Conservation (phyloP, 1,140 invertebrate genomes). For the Bombus affinis region DNA sequence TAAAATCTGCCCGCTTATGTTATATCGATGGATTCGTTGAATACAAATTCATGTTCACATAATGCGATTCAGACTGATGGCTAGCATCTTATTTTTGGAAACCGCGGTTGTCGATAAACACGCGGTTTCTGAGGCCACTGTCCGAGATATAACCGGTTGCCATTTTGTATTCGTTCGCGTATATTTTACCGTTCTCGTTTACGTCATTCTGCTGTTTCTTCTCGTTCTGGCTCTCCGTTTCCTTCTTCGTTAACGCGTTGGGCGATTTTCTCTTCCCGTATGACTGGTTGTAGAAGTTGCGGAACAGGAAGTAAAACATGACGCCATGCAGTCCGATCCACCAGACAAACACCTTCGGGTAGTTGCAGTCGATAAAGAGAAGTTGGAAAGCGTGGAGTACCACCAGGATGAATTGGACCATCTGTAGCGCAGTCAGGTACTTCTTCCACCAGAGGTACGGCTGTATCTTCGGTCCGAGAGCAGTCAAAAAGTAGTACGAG, state of each 20-base stretch:
- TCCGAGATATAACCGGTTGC: conserved; percentile 79
- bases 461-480: conserved; percentile 92
- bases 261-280: conserved; percentile 81
- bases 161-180: conserved; percentile 79
- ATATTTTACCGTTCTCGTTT: conserved; percentile 60
- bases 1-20: neutral
- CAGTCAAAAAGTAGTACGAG: conserved; percentile 93
- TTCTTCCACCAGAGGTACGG: conserved; percentile 98
- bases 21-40: neutral
- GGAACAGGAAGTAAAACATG: conserved; percentile 91
- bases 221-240: neutral
- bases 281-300: conserved; percentile 88
- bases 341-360: conserved; percentile 89
- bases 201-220: conserved; percentile 35
- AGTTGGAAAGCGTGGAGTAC: conserved; percentile 92
- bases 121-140: conserved; percentile 78
- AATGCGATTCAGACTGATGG: neutral
- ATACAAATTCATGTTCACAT: neutral
- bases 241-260: conserved; percentile 52
- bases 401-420: conserved; percentile 92
- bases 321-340: conserved; percentile 89
- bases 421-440: conserved; percentile 93
- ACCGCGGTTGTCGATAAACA: conserved; percentile 77
- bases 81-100: conserved; percentile 49
- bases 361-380: conserved; percentile 93